phyloP scores from a whole-genome alignment of 1,140 invertebrate species.

The Triops longicaudatus region DNA sequence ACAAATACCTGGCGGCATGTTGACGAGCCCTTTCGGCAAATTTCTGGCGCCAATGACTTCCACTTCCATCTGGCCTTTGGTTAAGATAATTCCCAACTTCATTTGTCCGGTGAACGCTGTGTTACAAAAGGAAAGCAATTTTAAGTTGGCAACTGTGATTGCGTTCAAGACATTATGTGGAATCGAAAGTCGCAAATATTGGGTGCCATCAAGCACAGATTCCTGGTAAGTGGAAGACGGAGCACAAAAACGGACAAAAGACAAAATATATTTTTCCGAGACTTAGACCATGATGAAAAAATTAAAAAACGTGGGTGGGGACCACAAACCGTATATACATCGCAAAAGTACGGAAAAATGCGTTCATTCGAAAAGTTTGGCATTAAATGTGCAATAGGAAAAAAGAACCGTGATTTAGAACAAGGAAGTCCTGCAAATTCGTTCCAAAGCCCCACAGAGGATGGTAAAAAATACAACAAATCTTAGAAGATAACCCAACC shows the following conservation, averaged over 20 bases:
- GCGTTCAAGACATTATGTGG: no score
- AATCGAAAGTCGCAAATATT: neutral
- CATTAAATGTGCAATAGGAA: neutral
- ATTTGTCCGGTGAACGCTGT: conserved; percentile 63
- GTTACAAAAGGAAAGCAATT: neutral
- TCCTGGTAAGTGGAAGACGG: neutral
- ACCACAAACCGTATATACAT: neutral
- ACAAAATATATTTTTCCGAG: neutral
- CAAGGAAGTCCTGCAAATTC: no score
- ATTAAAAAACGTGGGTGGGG: neutral
- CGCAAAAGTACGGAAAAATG: neutral
- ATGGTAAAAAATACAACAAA: no score
- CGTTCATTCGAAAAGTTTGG: neutral
- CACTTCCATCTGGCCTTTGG: conserved; percentile 83
- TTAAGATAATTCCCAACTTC: conserved; percentile 75
- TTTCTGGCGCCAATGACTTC: conserved; percentile 62
- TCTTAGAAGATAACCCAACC: neutral
- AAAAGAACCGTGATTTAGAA: neutral
- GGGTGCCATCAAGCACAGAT: neutral
- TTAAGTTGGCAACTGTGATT: neutral
- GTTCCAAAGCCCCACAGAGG: no score
- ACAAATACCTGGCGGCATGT: conserved; percentile 49
- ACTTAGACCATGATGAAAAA: neutral
- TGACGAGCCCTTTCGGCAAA: conserved; percentile 41
- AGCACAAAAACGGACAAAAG: neutral